Evolutionary conservation across 2,113 vertebrate species (phyloP), one percentile per base, ranked within the genome.

Genomic region (Cariama cristata): DNA sequence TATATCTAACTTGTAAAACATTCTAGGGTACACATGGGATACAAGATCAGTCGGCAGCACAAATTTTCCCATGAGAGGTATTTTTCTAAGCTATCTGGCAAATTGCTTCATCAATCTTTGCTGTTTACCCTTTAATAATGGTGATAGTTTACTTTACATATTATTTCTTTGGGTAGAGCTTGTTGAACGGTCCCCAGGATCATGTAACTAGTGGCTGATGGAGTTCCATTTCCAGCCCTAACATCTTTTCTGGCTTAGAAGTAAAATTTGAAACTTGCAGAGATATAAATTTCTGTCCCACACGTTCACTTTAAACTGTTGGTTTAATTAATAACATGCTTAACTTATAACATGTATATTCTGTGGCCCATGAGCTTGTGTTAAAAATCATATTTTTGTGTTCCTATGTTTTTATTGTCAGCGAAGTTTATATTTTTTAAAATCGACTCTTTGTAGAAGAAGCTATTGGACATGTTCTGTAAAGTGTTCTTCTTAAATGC

Each of bases 1-100:
- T 95, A 89, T 12, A 58, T 16, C 27, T 49, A 96, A 80, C 95
- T 96, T 97, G 82, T 93, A 88, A 95, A 96, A 96, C 79, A 90
- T 90, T 95, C 79, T 90, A 67, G 33, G 66, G 44, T 72, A 75
- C 23, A 7, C 74, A 64, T n/a, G 88, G 82, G 49, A 69, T 90
- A 58, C 14, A n/a, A 69, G 82, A 92, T 73, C 88, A 92, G 88
- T 92, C 13, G 12, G 49, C 71, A 86, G 88, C 75, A 86, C 58
- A 73, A 47, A 42, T 90, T 92, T 95, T 96, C 86, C 79, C 53
- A n/a, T 79, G 59, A 96, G 67, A 33, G 3, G 0, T 76, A n/a
- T 60, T 35, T 92, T 93, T 95, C 75, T 66, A 76, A 90, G 88
- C 67, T 95, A 53, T 83, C 88, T 90, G 94, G 59, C 50, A 81